A percentile compares a stretch with the other conserved stretches of the same genome.
Conservation (phyloP, 2,113 vertebrate species). For the Plotosus lineatus region DNA sequence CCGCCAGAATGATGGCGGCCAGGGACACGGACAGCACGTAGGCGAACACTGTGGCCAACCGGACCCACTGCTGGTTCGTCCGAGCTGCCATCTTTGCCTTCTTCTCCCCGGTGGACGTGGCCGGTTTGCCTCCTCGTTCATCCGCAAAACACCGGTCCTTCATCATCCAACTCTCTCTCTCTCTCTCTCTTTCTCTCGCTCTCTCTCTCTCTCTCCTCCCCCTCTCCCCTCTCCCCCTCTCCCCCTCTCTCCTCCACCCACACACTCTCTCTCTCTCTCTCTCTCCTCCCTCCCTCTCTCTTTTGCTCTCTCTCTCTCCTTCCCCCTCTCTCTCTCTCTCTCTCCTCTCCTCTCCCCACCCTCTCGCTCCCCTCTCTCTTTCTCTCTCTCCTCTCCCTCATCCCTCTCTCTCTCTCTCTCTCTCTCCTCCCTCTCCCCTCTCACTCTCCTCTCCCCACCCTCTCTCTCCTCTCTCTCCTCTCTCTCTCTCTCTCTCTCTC, state of each 20-base stretch:
- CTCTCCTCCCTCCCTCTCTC: no score
- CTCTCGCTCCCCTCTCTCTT: not conserved
- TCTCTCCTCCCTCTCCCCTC: not conserved
- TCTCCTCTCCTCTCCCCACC: no score
- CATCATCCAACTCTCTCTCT: conserved; percentile 23
- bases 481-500: not conserved
- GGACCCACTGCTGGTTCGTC: conserved; percentile 88
- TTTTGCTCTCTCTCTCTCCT: no score
- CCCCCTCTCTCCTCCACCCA: no score
- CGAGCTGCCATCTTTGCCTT: conserved; percentile 87
- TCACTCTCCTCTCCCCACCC: not conserved
- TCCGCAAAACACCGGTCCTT: conserved; percentile 75
- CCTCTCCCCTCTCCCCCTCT: no score
- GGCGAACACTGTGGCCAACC: conserved; percentile 84
- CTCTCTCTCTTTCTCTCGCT: not conserved
- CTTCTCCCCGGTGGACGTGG: conserved; percentile 87
- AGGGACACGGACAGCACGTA: conserved; percentile 85
- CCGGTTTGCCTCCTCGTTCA: conserved; percentile 82
- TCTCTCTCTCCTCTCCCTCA: not conserved
- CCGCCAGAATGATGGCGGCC: conserved; percentile 84
- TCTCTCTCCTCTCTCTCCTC: not conserved
- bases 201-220: no score
- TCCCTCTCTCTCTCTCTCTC: no score
- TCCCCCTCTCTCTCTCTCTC: no score
- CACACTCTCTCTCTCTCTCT: no score